A percentile compares a stretch with the other conserved stretches of the same genome.
These are phyloP conservation scores for Orthosia incerta DNA, from an alignment of 2,888 invertebrate species.

Conservation along the genomic window DNA sequence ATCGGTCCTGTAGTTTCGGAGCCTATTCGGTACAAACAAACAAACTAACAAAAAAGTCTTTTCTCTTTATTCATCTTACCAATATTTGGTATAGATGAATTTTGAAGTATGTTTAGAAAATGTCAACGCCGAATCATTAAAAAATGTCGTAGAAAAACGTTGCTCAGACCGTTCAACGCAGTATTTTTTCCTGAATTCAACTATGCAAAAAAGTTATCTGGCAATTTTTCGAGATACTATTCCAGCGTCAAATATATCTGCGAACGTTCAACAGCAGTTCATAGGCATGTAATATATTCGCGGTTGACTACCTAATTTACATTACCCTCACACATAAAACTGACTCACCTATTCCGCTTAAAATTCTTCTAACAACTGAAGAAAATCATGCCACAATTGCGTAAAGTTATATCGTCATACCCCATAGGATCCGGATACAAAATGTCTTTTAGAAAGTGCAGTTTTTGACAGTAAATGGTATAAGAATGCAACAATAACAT, in stretches of 20 bases:
- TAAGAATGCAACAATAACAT: constrained; percentile 62
- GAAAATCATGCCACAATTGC: constrained; percentile 19
- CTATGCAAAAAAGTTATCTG: too few species aligned
- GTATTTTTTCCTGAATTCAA: too few species aligned
- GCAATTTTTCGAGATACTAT: too few species aligned
- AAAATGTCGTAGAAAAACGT: too few species aligned
- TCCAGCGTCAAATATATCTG: neutral
- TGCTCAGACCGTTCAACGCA: too few species aligned
- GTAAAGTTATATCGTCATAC: constrained; percentile 30
- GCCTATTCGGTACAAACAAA: too few species aligned
- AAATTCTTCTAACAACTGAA: constrained; percentile 30
- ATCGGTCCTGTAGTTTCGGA: too few species aligned
- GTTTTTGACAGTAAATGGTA: constrained; percentile 59
- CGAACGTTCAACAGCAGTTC: neutral
- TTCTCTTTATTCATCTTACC: too few species aligned
- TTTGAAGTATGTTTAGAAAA: too few species aligned
- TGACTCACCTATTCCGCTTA: constrained; percentile 39
- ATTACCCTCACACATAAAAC: constrained; percentile 5
- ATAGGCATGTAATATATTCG: constrained; percentile 27
- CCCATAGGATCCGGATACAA: constrained; percentile 35
- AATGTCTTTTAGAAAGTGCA: constrained; percentile 60
- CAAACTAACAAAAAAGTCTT: too few species aligned
- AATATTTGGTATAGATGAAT: too few species aligned
- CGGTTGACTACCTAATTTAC: constrained; percentile 2
- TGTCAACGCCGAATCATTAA: too few species aligned